Percentiles rank a stretch among this genome's conserved stretches.
phyloP scores from a whole-genome alignment of 2,888 invertebrate species.

The Pyralis farinalis region DNA sequence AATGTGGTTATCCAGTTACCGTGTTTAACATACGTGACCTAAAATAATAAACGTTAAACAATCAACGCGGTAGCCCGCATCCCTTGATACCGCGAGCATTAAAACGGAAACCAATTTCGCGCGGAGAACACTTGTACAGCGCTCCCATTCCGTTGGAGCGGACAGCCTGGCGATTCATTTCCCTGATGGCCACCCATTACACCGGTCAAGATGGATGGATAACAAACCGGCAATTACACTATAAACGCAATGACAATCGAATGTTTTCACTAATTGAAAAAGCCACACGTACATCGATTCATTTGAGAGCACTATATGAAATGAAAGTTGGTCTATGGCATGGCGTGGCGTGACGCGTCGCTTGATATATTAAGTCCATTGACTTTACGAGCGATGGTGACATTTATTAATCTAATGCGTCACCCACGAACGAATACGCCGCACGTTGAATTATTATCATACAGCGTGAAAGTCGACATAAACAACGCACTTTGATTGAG shows the following conservation, averaged over 20 bases:
- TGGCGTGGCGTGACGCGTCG: slow-evolving; percentile 57
- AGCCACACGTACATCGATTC: slow-evolving; percentile 64
- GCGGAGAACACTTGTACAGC: slow-evolving; percentile 54
- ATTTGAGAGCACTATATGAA: slow-evolving; percentile 75
- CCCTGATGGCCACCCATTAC: slow-evolving; percentile 75
- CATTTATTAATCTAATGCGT: slow-evolving; percentile 68
- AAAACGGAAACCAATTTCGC: slow-evolving; percentile 65
- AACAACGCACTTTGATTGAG: slow-evolving; percentile 24
- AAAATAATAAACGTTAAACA: slow-evolving; percentile 38
- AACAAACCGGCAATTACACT: slow-evolving; percentile 76
- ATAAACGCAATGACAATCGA: slow-evolving; percentile 76
- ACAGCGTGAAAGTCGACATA: slow-evolving; percentile 33
- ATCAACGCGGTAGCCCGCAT: slow-evolving; percentile 43
- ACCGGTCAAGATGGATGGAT: slow-evolving; percentile 75
- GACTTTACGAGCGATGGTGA: slow-evolving; percentile 65
- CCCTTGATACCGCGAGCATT: slow-evolving; percentile 53
- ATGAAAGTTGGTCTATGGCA: slow-evolving; percentile 60
- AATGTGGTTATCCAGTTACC: slow-evolving; percentile 3
- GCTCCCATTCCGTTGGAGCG: slow-evolving; percentile 51
- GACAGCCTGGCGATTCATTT: slow-evolving; percentile 67
- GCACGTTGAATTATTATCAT: slow-evolving; percentile 52
- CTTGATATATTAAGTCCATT: slow-evolving; percentile 73
- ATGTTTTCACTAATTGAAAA: slow-evolving; percentile 78
- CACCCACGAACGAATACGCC: slow-evolving; percentile 43
- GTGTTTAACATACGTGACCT: slow-evolving; percentile 8